Evolutionary conservation across 1,140 invertebrate genomes (phyloP).

Genomic region (Samia ricini): DNA sequence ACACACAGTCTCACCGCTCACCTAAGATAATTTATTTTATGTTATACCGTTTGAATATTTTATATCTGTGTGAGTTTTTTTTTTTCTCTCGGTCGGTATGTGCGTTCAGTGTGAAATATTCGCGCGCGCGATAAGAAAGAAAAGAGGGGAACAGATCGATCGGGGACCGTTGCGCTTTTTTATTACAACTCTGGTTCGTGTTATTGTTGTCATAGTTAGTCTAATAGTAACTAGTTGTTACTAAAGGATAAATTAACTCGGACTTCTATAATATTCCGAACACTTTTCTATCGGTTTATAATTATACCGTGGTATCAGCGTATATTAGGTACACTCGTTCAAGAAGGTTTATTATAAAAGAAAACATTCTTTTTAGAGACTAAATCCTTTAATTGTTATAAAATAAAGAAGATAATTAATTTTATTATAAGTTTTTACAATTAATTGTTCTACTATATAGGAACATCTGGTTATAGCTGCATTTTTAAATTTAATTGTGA

Average conservation of each 20-base stretch:
- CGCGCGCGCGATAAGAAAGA: constrained; percentile 75
- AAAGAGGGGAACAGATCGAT: constrained; percentile 76
- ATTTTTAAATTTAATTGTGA: too few relatives aligned
- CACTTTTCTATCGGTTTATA: background rate
- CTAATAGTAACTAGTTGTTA: constrained; percentile 47
- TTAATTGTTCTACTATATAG: too few relatives aligned
- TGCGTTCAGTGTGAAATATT: constrained; percentile 77
- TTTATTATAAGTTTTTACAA: too few relatives aligned
- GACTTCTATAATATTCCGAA: background rate
- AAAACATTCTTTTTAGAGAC: too few relatives aligned
- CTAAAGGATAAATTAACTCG: background rate
- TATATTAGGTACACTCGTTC: too few relatives aligned
- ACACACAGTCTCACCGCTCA: constrained; percentile 60
- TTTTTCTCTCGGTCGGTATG: constrained; percentile 60
- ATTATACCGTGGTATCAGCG: background rate
- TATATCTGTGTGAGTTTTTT: constrained; percentile 77
- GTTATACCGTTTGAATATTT: constrained; percentile 77
- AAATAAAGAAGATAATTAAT: too few relatives aligned
- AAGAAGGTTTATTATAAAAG: too few relatives aligned
- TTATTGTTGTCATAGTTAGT: constrained; percentile 46
- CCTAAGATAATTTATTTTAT: constrained; percentile 78
- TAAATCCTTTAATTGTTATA: too few relatives aligned
- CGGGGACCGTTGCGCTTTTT: constrained; percentile 70
- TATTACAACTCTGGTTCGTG: constrained; percentile 55
- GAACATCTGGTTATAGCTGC: too few relatives aligned